These are phyloP conservation scores for Epinotia demarniana DNA, from an alignment of 2,888 invertebrate genomes.

Conservation along the genomic window DNA sequence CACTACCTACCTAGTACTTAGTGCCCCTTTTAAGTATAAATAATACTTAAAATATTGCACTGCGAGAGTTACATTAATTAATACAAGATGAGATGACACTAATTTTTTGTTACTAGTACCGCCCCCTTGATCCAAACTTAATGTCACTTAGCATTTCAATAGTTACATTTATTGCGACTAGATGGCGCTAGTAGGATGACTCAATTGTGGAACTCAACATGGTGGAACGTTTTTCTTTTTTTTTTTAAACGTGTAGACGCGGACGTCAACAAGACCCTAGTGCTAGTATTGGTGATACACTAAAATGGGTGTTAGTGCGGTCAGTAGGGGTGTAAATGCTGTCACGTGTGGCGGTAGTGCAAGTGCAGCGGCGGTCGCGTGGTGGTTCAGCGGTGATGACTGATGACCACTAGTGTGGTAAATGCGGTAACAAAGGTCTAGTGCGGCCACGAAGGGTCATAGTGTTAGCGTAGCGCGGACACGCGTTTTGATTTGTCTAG, in stretches of 20 bases:
- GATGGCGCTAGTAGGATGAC: conserved; percentile 1
- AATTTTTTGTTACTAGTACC: neutral
- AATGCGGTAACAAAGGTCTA: neutral
- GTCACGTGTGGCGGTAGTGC: conserved; percentile 79
- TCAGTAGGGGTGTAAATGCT: conserved; percentile 16
- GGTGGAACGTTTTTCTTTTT: too few species aligned
- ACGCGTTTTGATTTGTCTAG: conserved; percentile 64
- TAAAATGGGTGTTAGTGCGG: neutral
- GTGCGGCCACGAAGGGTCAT: conserved; percentile 64
- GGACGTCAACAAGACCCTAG: too few species aligned
- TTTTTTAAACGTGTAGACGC: too few species aligned
- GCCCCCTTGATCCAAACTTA: neutral
- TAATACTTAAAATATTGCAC: too few species aligned
- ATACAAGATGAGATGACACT: too few species aligned
- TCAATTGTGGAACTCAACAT: too few species aligned
- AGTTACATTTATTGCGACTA: neutral
- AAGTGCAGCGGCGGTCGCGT: conserved; percentile 76
- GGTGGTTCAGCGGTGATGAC: conserved; percentile 66
- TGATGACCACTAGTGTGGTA: neutral
- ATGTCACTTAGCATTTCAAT: neutral
- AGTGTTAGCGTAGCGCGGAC: conserved; percentile 58
- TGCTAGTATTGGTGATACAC: too few species aligned
- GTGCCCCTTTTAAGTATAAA: too few species aligned
- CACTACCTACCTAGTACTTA: too few species aligned
- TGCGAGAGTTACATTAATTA: too few species aligned